phyloP scores from a whole-genome alignment of 2,113 vertebrate species.

The Heptranchias perlo region DNA sequence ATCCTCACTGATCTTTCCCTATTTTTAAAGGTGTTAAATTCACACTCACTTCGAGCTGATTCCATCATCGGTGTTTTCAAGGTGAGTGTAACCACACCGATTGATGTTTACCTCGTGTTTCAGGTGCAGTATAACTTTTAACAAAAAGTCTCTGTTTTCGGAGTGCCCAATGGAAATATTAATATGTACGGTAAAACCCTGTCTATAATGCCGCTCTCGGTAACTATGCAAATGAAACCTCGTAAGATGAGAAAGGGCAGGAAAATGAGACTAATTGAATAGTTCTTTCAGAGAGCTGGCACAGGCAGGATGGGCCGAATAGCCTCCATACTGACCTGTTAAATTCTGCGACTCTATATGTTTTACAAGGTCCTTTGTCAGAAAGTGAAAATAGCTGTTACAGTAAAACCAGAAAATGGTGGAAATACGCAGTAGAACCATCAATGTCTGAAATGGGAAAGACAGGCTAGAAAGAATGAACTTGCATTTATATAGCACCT shows the following conservation, averaged over 20 bases:
- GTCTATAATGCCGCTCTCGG: background rate
- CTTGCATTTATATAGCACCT: background rate
- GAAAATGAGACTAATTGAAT: background rate
- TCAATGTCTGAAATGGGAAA: background rate
- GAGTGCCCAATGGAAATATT: background rate
- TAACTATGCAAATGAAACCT: background rate
- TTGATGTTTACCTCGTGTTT: background rate
- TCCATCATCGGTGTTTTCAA: constrained; percentile 54
- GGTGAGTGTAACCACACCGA: constrained; percentile 42
- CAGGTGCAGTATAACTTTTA: background rate
- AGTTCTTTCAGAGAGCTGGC: too few relatives aligned
- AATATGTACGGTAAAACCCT: background rate
- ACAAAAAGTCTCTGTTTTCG: background rate
- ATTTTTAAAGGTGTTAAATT: constrained; percentile 50
- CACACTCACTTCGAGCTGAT: constrained; percentile 41
- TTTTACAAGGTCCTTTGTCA: background rate
- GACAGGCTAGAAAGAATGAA: too few relatives aligned
- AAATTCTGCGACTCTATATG: background rate
- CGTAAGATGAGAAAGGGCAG: background rate
- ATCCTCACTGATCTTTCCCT: background rate
- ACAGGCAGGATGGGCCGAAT: background rate
- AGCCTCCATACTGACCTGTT: background rate
- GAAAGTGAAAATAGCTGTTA: background rate
- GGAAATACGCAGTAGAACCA: background rate
- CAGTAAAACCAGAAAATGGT: background rate